Evolutionary conservation across 2,797 vertebrate genomes (phyloP).

Genomic region (Loriculus beryllinus): DNA sequence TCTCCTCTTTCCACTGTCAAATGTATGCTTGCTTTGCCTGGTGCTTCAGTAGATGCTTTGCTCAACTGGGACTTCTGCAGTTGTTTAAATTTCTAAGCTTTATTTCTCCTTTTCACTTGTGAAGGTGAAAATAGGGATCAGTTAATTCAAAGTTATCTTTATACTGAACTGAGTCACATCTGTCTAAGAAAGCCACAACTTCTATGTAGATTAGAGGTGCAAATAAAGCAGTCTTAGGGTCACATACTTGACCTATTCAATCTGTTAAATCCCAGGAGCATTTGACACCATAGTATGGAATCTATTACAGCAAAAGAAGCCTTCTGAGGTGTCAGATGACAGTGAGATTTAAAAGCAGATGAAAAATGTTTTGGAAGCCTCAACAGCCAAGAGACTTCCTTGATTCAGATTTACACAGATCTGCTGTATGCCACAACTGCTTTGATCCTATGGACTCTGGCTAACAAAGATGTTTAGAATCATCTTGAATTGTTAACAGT

Average conservation of each 20-base stretch:
- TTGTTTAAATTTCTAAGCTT: background rate
- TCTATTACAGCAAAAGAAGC: background rate
- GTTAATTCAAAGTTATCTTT: background rate
- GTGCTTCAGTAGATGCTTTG: background rate
- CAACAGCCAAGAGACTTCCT: background rate
- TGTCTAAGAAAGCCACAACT: background rate
- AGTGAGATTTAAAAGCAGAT: background rate
- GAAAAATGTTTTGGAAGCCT: background rate
- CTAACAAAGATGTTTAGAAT: background rate
- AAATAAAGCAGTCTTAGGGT: background rate
- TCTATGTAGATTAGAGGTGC: background rate
- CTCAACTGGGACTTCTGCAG: background rate
- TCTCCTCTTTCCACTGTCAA: background rate
- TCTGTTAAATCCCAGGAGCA: background rate
- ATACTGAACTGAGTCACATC: background rate
- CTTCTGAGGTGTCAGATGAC: slow-evolving; percentile 8
- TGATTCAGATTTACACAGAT: background rate
- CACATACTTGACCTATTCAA: background rate
- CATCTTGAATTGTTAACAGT: background rate
- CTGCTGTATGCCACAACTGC: background rate
- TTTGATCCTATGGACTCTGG: background rate
- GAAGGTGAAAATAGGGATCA: background rate
- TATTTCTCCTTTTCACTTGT: background rate
- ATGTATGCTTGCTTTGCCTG: background rate
- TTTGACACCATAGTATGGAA: background rate